Evolutionary conservation across 1,140 invertebrate genomes (phyloP).

Genomic region (Ectropis grisescens): DNA sequence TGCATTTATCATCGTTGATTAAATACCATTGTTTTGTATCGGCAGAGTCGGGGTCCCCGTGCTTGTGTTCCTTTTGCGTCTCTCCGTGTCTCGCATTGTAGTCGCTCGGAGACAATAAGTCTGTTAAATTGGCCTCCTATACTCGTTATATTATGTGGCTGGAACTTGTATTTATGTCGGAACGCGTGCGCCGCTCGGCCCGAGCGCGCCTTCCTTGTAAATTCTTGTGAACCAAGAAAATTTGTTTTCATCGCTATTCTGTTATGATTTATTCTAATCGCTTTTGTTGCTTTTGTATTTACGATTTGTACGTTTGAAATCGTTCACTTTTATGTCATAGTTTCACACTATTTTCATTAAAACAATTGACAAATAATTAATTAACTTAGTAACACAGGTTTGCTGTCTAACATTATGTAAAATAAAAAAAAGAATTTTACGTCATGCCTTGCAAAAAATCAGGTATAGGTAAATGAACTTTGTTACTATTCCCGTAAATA

Average conservation of each 20-base stretch:
- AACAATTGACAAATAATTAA: too few relatives aligned
- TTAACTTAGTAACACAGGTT: too few relatives aligned
- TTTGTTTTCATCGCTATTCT: constrained; percentile 12
- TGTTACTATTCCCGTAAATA: too few relatives aligned
- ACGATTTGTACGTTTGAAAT: too few relatives aligned
- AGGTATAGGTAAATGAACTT: too few relatives aligned
- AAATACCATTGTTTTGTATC: constrained; percentile 70
- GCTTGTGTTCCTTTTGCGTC: constrained; percentile 50
- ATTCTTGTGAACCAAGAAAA: constrained; percentile 21
- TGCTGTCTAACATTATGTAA: too few relatives aligned
- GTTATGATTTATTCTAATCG: constrained; percentile 10
- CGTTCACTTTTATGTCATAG: too few relatives aligned
- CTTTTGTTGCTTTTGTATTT: too few relatives aligned
- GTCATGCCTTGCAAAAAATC: too few relatives aligned
- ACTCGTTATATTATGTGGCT: constrained; percentile 31
- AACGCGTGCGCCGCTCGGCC: constrained; percentile 36
- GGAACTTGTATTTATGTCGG: constrained; percentile 30
- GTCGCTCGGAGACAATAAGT: constrained; percentile 62
- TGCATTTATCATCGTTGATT: constrained; percentile 69
- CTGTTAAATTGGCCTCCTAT: constrained; percentile 64
- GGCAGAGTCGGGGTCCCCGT: constrained; percentile 46
- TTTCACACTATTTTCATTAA: too few relatives aligned
- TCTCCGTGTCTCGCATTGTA: constrained; percentile 51
- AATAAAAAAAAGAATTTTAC: too few relatives aligned
- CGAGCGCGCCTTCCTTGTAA: constrained; percentile 27